Evolutionary conservation across 2,888 invertebrate genomes (phyloP).

Genomic region (Ochropleura plecta): DNA sequence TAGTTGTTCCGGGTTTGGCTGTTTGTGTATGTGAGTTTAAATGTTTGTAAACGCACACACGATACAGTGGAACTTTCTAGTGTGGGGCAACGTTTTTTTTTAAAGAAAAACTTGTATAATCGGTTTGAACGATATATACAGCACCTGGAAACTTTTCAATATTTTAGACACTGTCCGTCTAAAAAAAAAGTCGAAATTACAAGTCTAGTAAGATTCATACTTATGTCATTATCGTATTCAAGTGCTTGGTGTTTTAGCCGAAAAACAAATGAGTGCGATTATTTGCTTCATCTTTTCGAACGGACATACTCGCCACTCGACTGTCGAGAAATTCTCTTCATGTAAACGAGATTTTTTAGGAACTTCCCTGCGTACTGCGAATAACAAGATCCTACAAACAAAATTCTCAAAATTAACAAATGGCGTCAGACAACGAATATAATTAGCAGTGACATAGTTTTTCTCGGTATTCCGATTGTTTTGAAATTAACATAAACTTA

Average conservation of each 20-base stretch:
- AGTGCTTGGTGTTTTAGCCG: neutral
- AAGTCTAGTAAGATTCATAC: neutral
- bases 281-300: neutral
- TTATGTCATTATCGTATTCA: neutral
- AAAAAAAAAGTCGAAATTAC: neutral
- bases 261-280: neutral
- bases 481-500: constrained; percentile 50
- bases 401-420: constrained; percentile 17
- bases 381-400: constrained; percentile 26
- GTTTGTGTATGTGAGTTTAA: no score
- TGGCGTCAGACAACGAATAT: constrained; percentile 34
- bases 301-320: neutral
- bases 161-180: neutral
- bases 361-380: constrained; percentile 19
- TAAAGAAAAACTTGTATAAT: neutral
- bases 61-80: no score
- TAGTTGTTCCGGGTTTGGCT: no score
- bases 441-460: constrained; percentile 45
- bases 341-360: neutral
- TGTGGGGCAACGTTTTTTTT: no score
- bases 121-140: neutral
- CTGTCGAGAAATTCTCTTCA: neutral
- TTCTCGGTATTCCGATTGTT: constrained; percentile 46
- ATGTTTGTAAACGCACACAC: no score
- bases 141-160: neutral